Base-by-base conservation (phyloP, 2,888 invertebrate genomes). In the Ochropleura plecta region DNA sequence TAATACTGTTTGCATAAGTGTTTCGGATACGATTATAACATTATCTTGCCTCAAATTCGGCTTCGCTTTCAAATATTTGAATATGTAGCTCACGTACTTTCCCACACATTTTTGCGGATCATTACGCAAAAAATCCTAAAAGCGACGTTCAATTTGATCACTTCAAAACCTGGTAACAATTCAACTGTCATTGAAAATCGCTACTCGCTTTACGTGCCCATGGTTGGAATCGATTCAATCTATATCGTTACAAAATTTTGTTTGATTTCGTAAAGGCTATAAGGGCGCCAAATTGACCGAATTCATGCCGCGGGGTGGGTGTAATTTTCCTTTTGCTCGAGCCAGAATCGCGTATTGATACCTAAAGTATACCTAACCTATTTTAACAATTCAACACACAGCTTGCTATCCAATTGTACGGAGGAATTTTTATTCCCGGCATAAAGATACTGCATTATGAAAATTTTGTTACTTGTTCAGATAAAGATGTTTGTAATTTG, bases 221-320 rank as follows among this genome's bases (percentile, higher is more conserved):
- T 78, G 62, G 70, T 77, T 65, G 51, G 68, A 82, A 86, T 84
- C 74, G 77, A 86, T 86, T 86, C 87, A 74, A 79, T 79, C 53
- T 80, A 79, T 86, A 86, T 70, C 79, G 86, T 76, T 87, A 77
- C 75, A 88, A 86, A 86, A 88, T 88, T 81, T 86, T 86, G 80
- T 84, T 86, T 86, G 81, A 84, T 88, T 88, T 81, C 76, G 78
- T 81, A 84, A 83, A 84, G 82, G 81, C 84, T 84, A 81, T 80
- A 76, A 74, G 78, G 79, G 77, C 70, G 77, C 69, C 78, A 86
- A 86, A 88, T 86, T 86, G 88, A 75, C 86, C 86, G 78, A 86
- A 88, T 86, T 86, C 84, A 88, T 79, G 79, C 82, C 80, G 62
- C 81, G 65, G 76, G 84, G 69, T 63, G 66, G 70, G 51, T 79